phyloP scores from a whole-genome alignment of 2,797 vertebrate species.

The Anomalospiza imberbis region DNA sequence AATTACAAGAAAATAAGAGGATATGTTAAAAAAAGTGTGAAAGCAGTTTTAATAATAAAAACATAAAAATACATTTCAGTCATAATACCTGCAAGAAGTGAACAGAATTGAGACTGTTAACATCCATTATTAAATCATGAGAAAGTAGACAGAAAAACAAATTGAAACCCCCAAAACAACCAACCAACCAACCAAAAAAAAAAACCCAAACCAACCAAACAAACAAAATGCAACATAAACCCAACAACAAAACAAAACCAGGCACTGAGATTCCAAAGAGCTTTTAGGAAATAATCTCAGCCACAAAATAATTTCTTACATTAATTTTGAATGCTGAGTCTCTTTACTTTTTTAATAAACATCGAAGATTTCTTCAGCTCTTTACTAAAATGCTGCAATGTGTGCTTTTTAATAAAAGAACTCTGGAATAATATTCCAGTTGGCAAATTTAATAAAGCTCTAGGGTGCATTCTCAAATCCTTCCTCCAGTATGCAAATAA shows the following conservation, averaged over 20 bases:
- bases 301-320: background rate
- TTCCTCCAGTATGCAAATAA: background rate
- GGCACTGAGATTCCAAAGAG: background rate
- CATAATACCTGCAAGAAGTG: background rate
- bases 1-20: background rate
- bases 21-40: background rate
- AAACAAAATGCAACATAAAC: background rate
- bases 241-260: background rate
- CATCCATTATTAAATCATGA: background rate
- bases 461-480: background rate
- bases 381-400: background rate
- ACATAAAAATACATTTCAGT: background rate
- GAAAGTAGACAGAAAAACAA: background rate
- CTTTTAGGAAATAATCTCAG: background rate
- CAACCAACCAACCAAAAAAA: background rate
- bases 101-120: background rate
- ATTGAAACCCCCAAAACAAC: rapidly evolving
- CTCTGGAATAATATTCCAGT: constrained; percentile 6
- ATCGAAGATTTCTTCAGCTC: background rate
- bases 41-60: background rate
- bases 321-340: background rate
- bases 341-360: background rate
- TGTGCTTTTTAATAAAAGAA: constrained; percentile 22
- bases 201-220: background rate
- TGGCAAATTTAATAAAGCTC: constrained; percentile 51